These are phyloP conservation scores for Girardinus metallicus DNA, from an alignment of 2,797 vertebrate species.

Conservation along the genomic window DNA sequence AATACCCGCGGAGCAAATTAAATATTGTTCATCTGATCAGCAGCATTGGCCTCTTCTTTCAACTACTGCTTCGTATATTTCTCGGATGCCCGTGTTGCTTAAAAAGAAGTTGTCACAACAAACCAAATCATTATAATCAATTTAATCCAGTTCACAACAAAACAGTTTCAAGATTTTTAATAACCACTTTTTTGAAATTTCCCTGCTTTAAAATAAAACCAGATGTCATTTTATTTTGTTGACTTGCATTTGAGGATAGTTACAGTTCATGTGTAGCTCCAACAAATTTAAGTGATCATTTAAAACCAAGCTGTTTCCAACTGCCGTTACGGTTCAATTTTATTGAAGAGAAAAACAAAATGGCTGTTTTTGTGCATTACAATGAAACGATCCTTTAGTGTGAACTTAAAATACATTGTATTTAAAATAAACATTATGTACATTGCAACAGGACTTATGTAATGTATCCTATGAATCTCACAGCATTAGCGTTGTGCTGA, in stretches of 20 bases:
- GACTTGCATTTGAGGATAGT: constrained; percentile 1
- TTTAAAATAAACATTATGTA: constrained; percentile 71
- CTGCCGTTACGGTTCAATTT: not conserved
- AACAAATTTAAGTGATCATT: not conserved
- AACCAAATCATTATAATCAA: constrained; percentile 63
- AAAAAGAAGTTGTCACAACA: constrained; percentile 27
- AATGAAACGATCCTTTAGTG: constrained; percentile 17
- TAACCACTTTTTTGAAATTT: constrained; percentile 9
- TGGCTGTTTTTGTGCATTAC: constrained; percentile 24
- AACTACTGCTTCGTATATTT: not conserved
- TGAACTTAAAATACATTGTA: constrained; percentile 39
- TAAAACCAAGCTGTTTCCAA: not conserved
- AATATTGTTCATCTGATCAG: constrained; percentile 19
- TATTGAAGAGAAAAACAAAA: not conserved
- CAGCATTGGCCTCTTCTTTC: constrained; percentile 12
- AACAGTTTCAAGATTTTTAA: constrained; percentile 10
- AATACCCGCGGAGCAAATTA: constrained; percentile 38
- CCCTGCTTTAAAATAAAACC: not conserved
- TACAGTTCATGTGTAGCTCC: constrained; percentile 9
- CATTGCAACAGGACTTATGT: constrained; percentile 63
- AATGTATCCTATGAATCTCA: constrained; percentile 64
- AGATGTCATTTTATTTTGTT: not conserved
- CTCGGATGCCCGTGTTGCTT: not conserved
- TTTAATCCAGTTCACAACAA: constrained; percentile 52
- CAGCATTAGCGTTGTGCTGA: constrained; percentile 55